Evolutionary conservation across 2,888 invertebrate species (phyloP).

Genomic region (Uloborus plumipes): DNA sequence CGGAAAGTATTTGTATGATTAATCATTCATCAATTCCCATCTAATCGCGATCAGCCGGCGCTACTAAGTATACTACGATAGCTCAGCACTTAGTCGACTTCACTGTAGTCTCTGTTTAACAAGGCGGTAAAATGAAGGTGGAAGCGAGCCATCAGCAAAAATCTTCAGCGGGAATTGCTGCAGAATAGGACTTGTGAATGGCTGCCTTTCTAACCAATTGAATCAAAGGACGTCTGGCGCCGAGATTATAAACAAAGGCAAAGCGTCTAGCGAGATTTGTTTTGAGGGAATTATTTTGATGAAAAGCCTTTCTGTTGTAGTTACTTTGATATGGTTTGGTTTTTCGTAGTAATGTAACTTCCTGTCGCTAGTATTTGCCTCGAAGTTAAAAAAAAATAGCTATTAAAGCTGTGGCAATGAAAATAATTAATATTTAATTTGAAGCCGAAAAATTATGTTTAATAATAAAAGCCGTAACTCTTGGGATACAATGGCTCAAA

Average conservation of each 20-base stretch:
- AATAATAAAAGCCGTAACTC: too few species aligned
- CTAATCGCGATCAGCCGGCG: conserved; percentile 46
- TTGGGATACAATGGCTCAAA: too few species aligned
- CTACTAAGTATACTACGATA: conserved; percentile 23
- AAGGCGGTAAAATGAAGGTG: not conserved
- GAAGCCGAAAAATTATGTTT: too few species aligned
- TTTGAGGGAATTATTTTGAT: conserved; percentile 18
- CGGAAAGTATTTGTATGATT: conserved; percentile 38
- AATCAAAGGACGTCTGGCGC: conserved; percentile 27
- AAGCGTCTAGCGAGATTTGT: conserved; percentile 21
- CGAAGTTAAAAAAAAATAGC: too few species aligned
- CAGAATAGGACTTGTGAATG: not conserved
- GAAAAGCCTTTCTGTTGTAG: conserved; percentile 8
- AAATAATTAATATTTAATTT: too few species aligned
- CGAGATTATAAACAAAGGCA: conserved; percentile 23
- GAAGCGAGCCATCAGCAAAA: not conserved
- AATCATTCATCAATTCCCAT: conserved; percentile 49
- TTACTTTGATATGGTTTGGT: not conserved
- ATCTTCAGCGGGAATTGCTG: not conserved
- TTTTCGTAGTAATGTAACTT: too few species aligned
- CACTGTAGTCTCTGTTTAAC: too few species aligned
- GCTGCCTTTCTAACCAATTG: conserved; percentile 10
- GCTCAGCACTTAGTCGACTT: conserved; percentile 14
- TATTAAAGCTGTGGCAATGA: too few species aligned
- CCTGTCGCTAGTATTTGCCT: too few species aligned